phyloP scores from a whole-genome alignment of 1,140 invertebrate genomes.

The Amyelois transitella region DNA sequence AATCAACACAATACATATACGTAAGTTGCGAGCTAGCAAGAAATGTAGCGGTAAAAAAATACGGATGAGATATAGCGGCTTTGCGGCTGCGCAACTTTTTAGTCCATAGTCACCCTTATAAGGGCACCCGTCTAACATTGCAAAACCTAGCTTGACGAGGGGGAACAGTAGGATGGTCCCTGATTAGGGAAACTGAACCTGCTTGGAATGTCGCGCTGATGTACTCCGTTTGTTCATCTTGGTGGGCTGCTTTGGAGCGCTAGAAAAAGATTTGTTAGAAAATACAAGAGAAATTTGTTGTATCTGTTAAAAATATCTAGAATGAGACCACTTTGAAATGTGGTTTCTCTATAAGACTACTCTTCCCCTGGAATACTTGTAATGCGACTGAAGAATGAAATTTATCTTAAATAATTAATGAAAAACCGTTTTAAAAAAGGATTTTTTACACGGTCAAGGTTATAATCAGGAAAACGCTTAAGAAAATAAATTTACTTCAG shows the following conservation, averaged over 20 bases:
- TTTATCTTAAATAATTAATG: too few species aligned
- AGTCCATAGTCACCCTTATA: constrained; percentile 42
- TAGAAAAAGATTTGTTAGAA: too few species aligned
- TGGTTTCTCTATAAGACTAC: too few species aligned
- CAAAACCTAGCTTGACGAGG: constrained; percentile 33
- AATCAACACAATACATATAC: neutral
- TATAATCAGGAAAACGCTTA: too few species aligned
- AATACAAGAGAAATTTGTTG: too few species aligned
- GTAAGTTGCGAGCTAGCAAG: neutral
- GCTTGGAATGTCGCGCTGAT: neutral
- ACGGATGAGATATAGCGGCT: neutral
- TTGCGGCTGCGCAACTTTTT: constrained; percentile 43
- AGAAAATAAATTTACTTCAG: too few species aligned
- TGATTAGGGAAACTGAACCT: neutral
- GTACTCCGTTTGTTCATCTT: neutral
- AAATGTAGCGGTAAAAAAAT: neutral
- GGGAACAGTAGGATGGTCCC: neutral
- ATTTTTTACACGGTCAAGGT: too few species aligned
- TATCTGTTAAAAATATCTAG: too few species aligned
- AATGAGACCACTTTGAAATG: too few species aligned
- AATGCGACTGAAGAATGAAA: too few species aligned
- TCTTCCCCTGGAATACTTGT: too few species aligned
- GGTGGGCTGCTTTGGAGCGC: neutral
- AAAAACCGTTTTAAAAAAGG: too few species aligned
- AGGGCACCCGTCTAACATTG: constrained; percentile 31